These are phyloP conservation scores for Panopea generosa DNA, from an alignment of 2,888 invertebrate species.

Conservation along the genomic window DNA sequence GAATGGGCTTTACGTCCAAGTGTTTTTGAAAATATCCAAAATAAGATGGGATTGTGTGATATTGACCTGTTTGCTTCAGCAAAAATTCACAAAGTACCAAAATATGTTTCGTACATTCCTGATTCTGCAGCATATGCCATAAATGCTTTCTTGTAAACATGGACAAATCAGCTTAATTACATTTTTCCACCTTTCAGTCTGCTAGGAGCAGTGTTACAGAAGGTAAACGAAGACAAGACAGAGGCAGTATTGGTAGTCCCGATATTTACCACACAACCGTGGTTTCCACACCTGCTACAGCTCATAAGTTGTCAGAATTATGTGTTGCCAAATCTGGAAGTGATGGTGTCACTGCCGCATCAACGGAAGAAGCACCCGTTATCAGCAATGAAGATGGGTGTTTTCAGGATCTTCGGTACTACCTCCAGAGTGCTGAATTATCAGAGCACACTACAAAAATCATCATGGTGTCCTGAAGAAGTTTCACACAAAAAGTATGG, in stretches of 20 bases:
- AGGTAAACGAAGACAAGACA: conserved; percentile 27
- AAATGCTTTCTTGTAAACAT: conserved; percentile 48
- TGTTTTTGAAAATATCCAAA: neutral
- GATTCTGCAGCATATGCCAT: conserved; percentile 35
- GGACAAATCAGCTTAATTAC: conserved; percentile 31
- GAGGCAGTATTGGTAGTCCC: conserved; percentile 38
- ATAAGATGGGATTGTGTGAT: too few species aligned
- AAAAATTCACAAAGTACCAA: too few species aligned
- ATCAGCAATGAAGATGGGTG: conserved; percentile 22
- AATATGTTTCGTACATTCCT: conserved; percentile 37
- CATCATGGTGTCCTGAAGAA: conserved; percentile 36
- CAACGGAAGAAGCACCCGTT: conserved; percentile 16
- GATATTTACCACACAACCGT: conserved; percentile 31
- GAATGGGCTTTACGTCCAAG: neutral
- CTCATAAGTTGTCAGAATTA: conserved; percentile 4
- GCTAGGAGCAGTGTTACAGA: conserved; percentile 40
- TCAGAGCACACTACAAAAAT: conserved; percentile 25
- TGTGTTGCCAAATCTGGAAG: conserved; percentile 13
- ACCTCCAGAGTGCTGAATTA: conserved; percentile 19
- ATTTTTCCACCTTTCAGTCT: conserved; percentile 59
- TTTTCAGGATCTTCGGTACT: conserved; percentile 29
- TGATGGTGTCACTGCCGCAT: conserved; percentile 4
- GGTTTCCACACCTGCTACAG: conserved; percentile 33
- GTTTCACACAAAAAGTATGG: conserved; percentile 33
- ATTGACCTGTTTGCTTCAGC: too few species aligned